A percentile compares a stretch with the other conserved stretches of the same genome.
Conservation (phyloP, 2,113 vertebrate genomes). For the Malurus melanocephalus region DNA sequence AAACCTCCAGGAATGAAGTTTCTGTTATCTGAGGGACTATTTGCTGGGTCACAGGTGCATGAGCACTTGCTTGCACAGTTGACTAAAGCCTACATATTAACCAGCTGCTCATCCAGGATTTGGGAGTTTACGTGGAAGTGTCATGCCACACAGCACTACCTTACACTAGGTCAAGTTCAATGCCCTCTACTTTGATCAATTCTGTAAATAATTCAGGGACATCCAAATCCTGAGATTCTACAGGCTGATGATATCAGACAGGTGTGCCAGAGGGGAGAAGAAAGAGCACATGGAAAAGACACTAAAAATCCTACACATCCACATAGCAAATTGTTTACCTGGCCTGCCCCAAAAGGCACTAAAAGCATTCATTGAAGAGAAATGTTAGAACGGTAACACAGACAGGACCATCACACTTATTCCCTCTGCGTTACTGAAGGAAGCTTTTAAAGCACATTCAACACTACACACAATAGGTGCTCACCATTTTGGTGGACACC, state of each 20-base stretch:
- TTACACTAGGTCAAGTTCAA: neutral
- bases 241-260: neutral
- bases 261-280: too few relatives aligned
- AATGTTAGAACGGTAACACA: neutral
- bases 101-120: neutral
- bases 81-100: conserved; percentile 24
- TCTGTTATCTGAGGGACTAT: neutral
- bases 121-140: neutral
- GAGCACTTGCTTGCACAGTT: neutral
- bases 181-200: neutral
- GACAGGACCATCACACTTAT: neutral
- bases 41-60: neutral
- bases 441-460: neutral
- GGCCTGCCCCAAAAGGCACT: neutral
- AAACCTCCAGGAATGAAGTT: neutral
- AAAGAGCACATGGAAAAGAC: neutral
- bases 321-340: neutral
- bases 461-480: neutral
- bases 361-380: neutral
- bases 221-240: neutral
- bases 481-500: neutral
- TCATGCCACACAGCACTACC: neutral
- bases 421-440: neutral
- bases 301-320: neutral
- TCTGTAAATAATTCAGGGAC: neutral